These are phyloP conservation scores for Tubulanus polymorphus DNA, from an alignment of 2,888 invertebrate species.

Conservation along the genomic window DNA sequence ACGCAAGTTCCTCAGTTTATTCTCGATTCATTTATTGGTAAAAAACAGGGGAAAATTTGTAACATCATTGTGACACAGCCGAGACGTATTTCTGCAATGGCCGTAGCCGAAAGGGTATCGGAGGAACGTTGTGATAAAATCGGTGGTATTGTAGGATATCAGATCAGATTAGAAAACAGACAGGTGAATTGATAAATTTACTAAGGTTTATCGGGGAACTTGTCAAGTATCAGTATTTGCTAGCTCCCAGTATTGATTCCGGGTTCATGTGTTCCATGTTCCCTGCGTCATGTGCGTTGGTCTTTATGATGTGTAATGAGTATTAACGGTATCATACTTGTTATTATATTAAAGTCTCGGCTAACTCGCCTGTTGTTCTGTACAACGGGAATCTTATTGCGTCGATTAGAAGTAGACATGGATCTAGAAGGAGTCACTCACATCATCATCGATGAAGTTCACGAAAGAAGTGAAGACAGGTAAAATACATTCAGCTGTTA, in stretches of 20 bases:
- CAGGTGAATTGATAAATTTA: constrained; percentile 61
- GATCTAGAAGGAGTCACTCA: constrained; percentile 60
- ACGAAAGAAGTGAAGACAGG: constrained; percentile 48
- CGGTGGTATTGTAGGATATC: constrained; percentile 71
- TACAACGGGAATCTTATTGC: constrained; percentile 81
- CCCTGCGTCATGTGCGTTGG: no score
- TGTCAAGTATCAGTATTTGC: no score
- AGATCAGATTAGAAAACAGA: constrained; percentile 61
- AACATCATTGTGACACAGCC: constrained; percentile 64
- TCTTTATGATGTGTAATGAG: no score
- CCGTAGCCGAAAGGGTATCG: constrained; percentile 81
- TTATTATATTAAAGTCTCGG: constrained; percentile 27
- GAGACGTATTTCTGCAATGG: constrained; percentile 82
- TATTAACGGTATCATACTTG: background rate
- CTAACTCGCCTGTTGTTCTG: constrained; percentile 66
- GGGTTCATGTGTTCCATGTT: no score
- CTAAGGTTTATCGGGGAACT: no score
- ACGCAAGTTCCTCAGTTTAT: constrained; percentile 77
- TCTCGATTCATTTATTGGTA: constrained; percentile 70
- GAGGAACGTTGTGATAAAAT: constrained; percentile 70
- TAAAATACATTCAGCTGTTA: constrained; percentile 11
- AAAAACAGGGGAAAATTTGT: constrained; percentile 31
- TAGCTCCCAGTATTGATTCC: no score
- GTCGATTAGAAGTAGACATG: constrained; percentile 74
- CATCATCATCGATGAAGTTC: constrained; percentile 79